Base-by-base conservation (phyloP, 2,797 vertebrate genomes). In the Anas georgica region DNA sequence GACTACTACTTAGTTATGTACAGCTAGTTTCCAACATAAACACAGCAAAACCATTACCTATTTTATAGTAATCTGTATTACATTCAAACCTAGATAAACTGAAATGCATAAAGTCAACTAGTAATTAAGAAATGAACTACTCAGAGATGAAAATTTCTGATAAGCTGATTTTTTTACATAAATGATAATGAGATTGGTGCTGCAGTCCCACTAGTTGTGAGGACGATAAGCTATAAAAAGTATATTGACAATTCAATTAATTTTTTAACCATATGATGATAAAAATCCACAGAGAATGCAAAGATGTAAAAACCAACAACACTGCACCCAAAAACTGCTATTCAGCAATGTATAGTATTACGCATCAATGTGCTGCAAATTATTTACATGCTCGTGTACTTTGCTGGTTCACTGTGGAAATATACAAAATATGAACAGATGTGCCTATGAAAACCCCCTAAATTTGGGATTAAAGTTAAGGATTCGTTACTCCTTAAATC, bases 401-500 rank as follows among this genome's bases (percentile, higher is more conserved):
- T 93, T 90, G 28, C 28, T 77, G 69, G 72, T 62, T 84, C 54
- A 78, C 41, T 60, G 39, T 80, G n/a, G 52, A 88, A 93, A 73
- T 56, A 62, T 0, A 54, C 33, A 89, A 91, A 80, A 70, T 55
- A 72, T 29, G 13, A 82, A 77, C 12, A 87, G 50, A 90, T 92
- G 21, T 64, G 55, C 37, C 58, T 73, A 86, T 3, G 22, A 29
- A 88, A 86, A 87, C n/a, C 12, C 31, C n/a, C 21, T 82, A 33
- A 46, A 67, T 82, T n/a, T 52, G 69, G 41, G 41, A 91, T 76
- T 90, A 58, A 88, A 91, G 54, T 69, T 77, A 82, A 46, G 48
- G 45, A 86, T 83, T 92, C 45, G 37, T 91, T 92, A 93, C 78
- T 90, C 58, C 14, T 84, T 46, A 88, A 66, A 15, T 85, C 25